phyloP scores from a whole-genome alignment of 37 sponge, comb jelly and placozoan genomes.

The Corticium candelabrum region DNA sequence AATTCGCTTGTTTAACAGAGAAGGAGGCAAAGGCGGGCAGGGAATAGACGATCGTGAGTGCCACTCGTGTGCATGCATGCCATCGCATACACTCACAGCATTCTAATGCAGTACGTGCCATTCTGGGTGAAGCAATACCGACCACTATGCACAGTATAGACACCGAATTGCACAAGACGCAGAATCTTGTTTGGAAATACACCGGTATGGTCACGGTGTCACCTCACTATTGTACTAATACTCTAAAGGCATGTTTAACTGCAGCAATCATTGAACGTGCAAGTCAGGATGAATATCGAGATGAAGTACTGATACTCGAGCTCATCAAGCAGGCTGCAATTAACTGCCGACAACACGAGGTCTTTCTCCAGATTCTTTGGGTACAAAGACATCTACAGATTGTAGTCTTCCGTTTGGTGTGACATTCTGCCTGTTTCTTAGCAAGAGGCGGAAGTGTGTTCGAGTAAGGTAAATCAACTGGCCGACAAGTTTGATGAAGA shows the following conservation, averaged over 20 bases:
- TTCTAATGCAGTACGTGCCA: constrained; percentile 47
- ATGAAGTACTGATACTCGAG: constrained; percentile 5
- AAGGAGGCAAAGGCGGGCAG: constrained; percentile 93
- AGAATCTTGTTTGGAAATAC: constrained; percentile 26
- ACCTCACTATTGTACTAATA: no score
- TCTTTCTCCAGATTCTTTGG: constrained; percentile 77
- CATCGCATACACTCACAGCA: not conserved
- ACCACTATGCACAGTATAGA: constrained; percentile 61
- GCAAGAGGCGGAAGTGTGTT: constrained; percentile 59
- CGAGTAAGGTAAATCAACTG: constrained; percentile 50
- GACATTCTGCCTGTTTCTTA: constrained; percentile 21
- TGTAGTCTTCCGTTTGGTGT: not conserved
- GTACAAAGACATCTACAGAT: constrained; percentile 15
- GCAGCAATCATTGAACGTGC: not conserved
- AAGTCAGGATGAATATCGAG: not conserved
- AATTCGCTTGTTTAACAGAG: constrained; percentile 90
- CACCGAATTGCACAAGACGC: constrained; percentile 44
- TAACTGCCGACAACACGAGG: constrained; percentile 83
- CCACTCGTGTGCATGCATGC: no score
- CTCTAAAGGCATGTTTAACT: not conserved
- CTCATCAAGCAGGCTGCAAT: constrained; percentile 65
- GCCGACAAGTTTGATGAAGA: constrained; percentile 49
- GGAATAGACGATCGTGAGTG: constrained; percentile 95
- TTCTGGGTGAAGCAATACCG: constrained; percentile 75
- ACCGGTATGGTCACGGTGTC: constrained; percentile 57